phyloP scores from a whole-genome alignment of 2,888 invertebrate species.

The Nephrocerus scutellatus region DNA sequence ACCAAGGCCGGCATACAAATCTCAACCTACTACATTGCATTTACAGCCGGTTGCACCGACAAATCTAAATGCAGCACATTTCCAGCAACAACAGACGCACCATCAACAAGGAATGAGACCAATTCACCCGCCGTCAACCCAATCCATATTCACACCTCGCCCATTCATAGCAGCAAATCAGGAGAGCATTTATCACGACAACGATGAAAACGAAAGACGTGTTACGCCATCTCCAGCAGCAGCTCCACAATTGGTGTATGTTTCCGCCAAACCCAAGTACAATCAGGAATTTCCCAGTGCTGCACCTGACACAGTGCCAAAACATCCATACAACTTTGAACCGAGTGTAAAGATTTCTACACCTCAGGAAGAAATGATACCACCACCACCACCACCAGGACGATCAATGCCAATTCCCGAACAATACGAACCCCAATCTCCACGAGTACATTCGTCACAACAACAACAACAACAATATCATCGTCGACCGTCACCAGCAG shows the following conservation, averaged over 20 bases:
- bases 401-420: background rate
- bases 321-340: constrained; percentile 30
- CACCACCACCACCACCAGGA: constrained; percentile 13
- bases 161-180: constrained; percentile 13
- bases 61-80: constrained; percentile 5
- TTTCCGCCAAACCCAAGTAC: constrained; percentile 20
- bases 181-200: too few species aligned
- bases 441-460: background rate
- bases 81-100: too few species aligned
- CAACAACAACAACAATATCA: constrained; percentile 7
- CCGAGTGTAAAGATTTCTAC: constrained; percentile 15
- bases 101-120: constrained; percentile 4
- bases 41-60: constrained; percentile 32
- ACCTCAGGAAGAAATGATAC: constrained; percentile 11
- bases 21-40: constrained; percentile 35
- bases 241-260: constrained; percentile 23
- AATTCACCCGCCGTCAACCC: constrained; percentile 11
- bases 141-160: constrained; percentile 5
- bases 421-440: constrained; percentile 1
- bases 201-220: too few species aligned
- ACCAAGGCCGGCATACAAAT: constrained; percentile 33
- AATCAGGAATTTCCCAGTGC: constrained; percentile 14
- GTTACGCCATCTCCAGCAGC: constrained; percentile 15
- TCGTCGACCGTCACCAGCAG: constrained; percentile 15
- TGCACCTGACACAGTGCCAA: constrained; percentile 14